Evolutionary conservation across 2,113 vertebrate genomes (phyloP).

Genomic region (Strix aluco): DNA sequence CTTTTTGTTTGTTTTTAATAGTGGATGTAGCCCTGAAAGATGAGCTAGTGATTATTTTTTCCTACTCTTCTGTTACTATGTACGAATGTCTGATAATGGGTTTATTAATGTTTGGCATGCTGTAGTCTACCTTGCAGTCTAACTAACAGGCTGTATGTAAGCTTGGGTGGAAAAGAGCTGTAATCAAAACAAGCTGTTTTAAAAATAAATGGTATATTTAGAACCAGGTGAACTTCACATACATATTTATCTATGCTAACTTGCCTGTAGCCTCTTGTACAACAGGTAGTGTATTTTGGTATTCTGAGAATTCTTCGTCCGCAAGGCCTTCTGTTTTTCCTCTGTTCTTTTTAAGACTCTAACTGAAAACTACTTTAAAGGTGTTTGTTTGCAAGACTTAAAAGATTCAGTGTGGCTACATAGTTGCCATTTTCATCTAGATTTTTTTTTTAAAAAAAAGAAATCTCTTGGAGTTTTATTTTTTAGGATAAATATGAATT

Average conservation of each 20-base stretch:
- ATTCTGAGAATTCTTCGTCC: not conserved
- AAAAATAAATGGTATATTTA: not conserved
- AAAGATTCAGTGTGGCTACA: not conserved
- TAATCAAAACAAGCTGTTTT: not conserved
- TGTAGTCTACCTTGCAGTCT: not conserved
- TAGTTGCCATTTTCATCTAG: not conserved
- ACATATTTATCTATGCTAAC: not conserved
- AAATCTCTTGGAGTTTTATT: not conserved
- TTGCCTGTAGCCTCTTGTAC: not conserved
- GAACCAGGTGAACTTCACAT: not conserved
- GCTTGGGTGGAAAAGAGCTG: not conserved
- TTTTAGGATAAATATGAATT: not conserved
- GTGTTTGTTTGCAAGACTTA: not conserved
- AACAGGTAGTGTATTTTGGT: not conserved
- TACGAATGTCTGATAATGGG: not conserved
- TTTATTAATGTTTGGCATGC: not conserved
- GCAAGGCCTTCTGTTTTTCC: not conserved
- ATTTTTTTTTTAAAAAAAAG: not conserved
- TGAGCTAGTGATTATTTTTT: not conserved
- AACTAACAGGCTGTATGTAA: not conserved
- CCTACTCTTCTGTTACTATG: not conserved
- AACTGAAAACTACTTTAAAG: not conserved
- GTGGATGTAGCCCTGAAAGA: not conserved
- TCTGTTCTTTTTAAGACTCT: not conserved
- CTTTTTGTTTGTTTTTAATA: not conserved